Conservation (phyloP, 1,140 invertebrate species). For the Zaprionus kolodkinae region DNA sequence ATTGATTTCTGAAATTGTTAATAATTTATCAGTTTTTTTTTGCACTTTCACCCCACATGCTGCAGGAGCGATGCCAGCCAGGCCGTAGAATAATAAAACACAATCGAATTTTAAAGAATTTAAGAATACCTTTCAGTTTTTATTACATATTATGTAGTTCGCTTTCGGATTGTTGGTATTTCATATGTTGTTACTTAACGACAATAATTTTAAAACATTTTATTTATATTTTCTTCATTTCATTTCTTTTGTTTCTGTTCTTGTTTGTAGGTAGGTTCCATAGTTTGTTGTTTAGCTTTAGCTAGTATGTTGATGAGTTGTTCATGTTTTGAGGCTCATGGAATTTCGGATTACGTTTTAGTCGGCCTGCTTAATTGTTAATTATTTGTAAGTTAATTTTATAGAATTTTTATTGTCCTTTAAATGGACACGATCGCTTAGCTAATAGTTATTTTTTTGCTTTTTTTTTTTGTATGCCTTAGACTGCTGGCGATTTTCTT, state of each 20-base stretch:
- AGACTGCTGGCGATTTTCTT: slow-evolving; percentile 39
- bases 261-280: slow-evolving; percentile 39
- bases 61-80: too few species aligned
- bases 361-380: slow-evolving; percentile 54
- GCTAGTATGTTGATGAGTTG: slow-evolving; percentile 51
- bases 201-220: slow-evolving; percentile 74
- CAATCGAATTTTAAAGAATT: slow-evolving; percentile 72
- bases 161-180: slow-evolving; percentile 38
- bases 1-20: background rate
- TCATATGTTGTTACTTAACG: slow-evolving; percentile 49
- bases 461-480: slow-evolving; percentile 31
- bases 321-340: slow-evolving; percentile 43
- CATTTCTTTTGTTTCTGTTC: slow-evolving; percentile 29
- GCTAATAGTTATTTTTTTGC: slow-evolving; percentile 57
- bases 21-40: background rate
- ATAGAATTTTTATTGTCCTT: slow-evolving; percentile 78
- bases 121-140: slow-evolving; percentile 79
- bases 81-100: slow-evolving; percentile 17
- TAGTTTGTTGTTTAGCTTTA: slow-evolving; percentile 38
- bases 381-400: slow-evolving; percentile 38
- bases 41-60: background rate
- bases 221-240: slow-evolving; percentile 24
- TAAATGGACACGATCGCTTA: slow-evolving; percentile 78
- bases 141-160: slow-evolving; percentile 70
- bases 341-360: slow-evolving; percentile 35